These are phyloP conservation scores for Lepidochrysops patricia DNA, from an alignment of 2,888 invertebrate genomes.

Conservation along the genomic window DNA sequence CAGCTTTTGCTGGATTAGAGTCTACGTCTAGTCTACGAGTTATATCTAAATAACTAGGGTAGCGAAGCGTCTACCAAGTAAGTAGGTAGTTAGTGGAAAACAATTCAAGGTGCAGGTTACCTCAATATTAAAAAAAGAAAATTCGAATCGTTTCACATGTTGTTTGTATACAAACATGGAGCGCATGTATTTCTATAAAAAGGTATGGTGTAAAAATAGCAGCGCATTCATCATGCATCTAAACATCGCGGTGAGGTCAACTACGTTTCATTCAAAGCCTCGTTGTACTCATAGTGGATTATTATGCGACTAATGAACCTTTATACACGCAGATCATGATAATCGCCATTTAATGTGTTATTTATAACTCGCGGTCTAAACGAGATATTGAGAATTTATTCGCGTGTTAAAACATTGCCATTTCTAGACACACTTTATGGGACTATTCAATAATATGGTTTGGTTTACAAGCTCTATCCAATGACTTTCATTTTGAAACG, in stretches of 20 bases:
- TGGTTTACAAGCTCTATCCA: no score
- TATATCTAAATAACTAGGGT: no score
- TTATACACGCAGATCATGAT: conserved; percentile 15
- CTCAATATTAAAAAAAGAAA: background rate
- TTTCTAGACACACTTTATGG: background rate
- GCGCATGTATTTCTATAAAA: conserved; percentile 3
- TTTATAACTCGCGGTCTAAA: background rate
- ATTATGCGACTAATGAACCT: conserved; percentile 56
- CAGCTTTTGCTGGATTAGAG: no score
- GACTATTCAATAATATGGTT: no score
- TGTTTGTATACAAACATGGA: background rate
- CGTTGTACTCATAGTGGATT: conserved; percentile 37
- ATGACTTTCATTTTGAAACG: no score
- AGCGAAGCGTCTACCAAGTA: no score
- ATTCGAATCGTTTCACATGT: background rate
- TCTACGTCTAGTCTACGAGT: no score
- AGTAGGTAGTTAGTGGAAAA: no score
- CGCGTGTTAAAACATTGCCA: background rate
- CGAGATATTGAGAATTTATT: background rate
- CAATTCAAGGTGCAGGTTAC: no score
- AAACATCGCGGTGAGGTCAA: conserved; percentile 11
- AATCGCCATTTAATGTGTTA: conserved; percentile 3
- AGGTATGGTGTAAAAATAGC: background rate
- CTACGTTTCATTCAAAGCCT: conserved; percentile 32
- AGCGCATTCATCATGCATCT: conserved; percentile 3